Evolutionary conservation across 2,113 vertebrate species (phyloP).

Genomic region (Ochotona princeps): DNA sequence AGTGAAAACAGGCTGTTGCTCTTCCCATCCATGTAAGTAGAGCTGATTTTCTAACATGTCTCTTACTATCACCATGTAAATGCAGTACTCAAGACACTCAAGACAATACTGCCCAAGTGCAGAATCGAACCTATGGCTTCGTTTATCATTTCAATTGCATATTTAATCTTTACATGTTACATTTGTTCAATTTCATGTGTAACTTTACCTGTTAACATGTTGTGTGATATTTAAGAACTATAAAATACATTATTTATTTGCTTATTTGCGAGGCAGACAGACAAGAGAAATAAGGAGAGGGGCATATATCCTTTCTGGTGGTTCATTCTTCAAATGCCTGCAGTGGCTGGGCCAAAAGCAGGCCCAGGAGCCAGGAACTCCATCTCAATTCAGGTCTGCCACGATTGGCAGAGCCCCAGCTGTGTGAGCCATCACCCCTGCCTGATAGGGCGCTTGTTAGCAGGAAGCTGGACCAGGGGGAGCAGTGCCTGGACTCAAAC

Average conservation of each 20-base stretch:
- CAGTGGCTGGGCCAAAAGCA: no score
- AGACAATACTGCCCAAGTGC: background rate
- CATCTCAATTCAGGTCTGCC: no score
- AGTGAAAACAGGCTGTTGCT: conserved; percentile 87
- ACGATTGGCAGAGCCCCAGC: no score
- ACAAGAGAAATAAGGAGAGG: no score
- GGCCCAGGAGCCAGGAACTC: no score
- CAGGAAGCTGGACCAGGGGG: no score
- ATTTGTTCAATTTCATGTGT: background rate
- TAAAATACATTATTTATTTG: background rate
- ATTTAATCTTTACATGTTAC: background rate
- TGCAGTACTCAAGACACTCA: background rate
- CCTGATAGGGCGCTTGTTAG: no score
- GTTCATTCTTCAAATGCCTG: no score
- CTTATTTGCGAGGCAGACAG: no score
- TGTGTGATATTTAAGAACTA: background rate
- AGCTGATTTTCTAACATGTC: background rate
- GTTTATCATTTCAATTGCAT: background rate
- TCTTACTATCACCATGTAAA: background rate
- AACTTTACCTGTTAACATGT: background rate
- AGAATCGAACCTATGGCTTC: conserved; percentile 6
- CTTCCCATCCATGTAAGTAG: conserved; percentile 93
- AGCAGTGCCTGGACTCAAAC: no score
- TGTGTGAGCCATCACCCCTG: no score
- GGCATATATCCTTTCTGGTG: no score